A percentile compares a stretch with the other conserved stretches of the same genome.
Conservation (phyloP, 2,113 vertebrate species). For the Xenotilapia longispinis region DNA sequence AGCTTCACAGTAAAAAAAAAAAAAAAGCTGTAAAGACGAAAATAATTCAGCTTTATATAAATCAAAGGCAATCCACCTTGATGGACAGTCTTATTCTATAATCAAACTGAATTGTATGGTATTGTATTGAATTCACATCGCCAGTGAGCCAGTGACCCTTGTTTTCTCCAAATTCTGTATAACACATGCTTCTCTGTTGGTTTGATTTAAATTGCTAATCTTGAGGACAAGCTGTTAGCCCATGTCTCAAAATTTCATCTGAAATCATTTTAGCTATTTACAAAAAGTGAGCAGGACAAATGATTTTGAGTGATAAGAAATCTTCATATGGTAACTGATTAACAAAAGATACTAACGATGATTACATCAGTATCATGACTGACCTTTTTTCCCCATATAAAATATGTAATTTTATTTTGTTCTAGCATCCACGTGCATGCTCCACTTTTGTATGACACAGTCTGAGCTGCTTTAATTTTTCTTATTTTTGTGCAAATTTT, state of each 20-base stretch:
- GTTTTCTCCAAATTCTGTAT: neutral
- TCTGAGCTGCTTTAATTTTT: neutral
- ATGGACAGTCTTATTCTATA: neutral
- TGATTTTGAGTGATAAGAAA: neutral
- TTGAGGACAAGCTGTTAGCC: slow-evolving; percentile 7
- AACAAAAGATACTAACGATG: neutral
- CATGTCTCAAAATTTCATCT: neutral
- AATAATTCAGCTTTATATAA: neutral
- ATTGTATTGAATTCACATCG: neutral
- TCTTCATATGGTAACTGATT: neutral
- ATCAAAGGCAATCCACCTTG: neutral
- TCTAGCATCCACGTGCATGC: neutral
- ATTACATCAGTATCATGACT: neutral
- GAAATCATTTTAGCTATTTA: neutral
- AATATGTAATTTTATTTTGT: neutral
- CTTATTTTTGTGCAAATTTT: neutral
- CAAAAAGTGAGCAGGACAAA: neutral
- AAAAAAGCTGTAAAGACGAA: neutral
- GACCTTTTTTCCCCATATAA: neutral
- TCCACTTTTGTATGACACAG: neutral
- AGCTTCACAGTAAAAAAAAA: neutral
- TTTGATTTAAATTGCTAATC: neutral
- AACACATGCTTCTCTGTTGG: neutral
- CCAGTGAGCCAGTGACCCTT: neutral
- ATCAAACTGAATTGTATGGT: neutral